Conservation (phyloP, 2,888 invertebrate species). For the Callimorpha dominula region DNA sequence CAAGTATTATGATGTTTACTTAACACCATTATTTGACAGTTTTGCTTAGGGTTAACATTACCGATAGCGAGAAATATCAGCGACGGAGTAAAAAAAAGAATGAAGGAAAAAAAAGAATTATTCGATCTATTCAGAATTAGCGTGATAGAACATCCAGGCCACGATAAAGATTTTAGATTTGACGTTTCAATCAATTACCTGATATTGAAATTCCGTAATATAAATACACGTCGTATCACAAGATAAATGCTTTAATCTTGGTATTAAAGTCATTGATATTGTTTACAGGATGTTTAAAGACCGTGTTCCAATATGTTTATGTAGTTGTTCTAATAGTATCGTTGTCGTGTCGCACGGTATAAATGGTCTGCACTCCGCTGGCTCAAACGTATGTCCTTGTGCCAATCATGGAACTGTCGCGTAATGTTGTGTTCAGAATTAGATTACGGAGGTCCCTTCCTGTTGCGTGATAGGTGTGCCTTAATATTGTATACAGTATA, state of each 20-base stretch:
- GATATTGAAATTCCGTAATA: too few species aligned
- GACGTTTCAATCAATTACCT: too few species aligned
- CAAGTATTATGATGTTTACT: too few species aligned
- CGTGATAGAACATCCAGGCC: too few species aligned
- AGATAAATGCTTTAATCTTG: too few species aligned
- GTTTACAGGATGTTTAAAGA: too few species aligned
- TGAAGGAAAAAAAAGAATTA: neutral
- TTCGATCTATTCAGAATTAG: neutral
- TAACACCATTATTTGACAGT: too few species aligned
- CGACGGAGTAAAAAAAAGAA: neutral
- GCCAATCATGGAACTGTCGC: conserved; percentile 43
- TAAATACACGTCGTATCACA: too few species aligned
- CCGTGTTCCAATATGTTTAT: neutral
- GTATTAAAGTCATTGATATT: too few species aligned
- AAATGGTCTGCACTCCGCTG: conserved; percentile 23
- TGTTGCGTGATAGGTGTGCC: conserved; percentile 42
- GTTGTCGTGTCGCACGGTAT: conserved; percentile 8
- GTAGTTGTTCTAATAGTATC: conserved; percentile 4
- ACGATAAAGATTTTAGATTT: too few species aligned
- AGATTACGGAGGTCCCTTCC: conserved; percentile 47
- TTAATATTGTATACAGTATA: conserved; percentile 34
- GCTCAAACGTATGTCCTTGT: conserved; percentile 37
- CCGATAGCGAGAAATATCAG: too few species aligned
- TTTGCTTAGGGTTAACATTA: too few species aligned
- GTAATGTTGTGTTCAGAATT: conserved; percentile 40